Base-by-base conservation (phyloP, 1,140 invertebrate species). In the Akabosia matsudoensis region DNA sequence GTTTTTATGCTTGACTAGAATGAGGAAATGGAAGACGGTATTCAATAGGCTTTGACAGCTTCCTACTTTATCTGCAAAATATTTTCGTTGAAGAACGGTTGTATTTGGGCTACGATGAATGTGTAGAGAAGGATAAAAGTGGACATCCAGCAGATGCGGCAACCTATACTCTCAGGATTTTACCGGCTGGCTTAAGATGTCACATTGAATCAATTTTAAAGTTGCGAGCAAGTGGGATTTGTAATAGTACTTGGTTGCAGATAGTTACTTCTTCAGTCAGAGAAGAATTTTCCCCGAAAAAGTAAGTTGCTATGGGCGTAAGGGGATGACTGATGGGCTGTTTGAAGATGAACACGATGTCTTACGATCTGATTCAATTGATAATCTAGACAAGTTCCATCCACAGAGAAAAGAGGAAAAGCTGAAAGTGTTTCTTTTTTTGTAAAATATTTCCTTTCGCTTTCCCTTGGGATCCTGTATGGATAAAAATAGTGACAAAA, bases 191-290 rank as follows among this genome's bases (percentile, higher is more conserved):
- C 30, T 67, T 67, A 28, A 67, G 22, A 7, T 67, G 61, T 67
- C 61, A 67, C 24, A 10, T 67, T 31, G 28, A 67, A 67, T 67
- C 61, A 67, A 45, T 45, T 45, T 45, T 45, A 45, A 45, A 45
- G 7, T 45, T 7, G 37, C 7, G 37, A 7, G 18, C 37, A 45
- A 45, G 37, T 45, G 37, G 37, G 37, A 45, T 45, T 45, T 45
- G 37, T 18, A 10, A 10, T 45, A 45, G n/a, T 45, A 45, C 18
- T 45, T 7, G 18, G 37, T 45, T n/a, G n/a, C n/a, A n/a, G n/a
- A n/a, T n/a, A n/a, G n/a, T n/a, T n/a, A n/a, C n/a, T n/a, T n/a
- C n/a, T n/a, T n/a, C n/a, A n/a, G n/a, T n/a, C n/a, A n/a, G n/a
- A n/a, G n/a, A n/a, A n/a, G n/a, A n/a, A n/a, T n/a, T 18, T 45